Percentiles rank a stretch among this genome's conserved stretches.
Conservation (phyloP, 2,113 vertebrate species). For the Leucoraja erinaceus region DNA sequence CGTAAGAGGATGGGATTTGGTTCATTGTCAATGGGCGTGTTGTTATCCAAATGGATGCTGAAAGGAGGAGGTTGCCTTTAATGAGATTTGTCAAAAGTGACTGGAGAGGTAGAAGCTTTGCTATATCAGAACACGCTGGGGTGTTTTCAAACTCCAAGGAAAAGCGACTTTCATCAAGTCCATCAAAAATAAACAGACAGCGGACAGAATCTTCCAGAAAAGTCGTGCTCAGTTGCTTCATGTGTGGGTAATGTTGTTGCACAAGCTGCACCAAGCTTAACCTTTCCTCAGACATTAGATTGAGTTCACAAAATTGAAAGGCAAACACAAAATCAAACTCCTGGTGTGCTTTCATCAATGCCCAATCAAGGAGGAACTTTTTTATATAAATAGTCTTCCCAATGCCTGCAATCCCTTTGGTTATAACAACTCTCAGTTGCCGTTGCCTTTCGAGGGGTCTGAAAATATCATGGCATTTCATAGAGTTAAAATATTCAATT, state of each 20-base stretch:
- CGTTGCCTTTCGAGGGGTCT: background rate
- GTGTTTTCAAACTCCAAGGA: slow-evolving; percentile 52
- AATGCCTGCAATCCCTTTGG: slow-evolving; percentile 24
- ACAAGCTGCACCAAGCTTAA: slow-evolving; percentile 50
- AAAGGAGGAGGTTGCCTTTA: background rate
- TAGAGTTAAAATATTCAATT: background rate
- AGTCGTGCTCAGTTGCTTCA: slow-evolving; percentile 45
- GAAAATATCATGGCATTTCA: background rate
- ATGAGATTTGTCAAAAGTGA: slow-evolving; percentile 40
- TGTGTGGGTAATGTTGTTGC: slow-evolving; percentile 41
- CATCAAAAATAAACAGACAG: slow-evolving; percentile 57
- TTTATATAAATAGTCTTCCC: slow-evolving; percentile 18
- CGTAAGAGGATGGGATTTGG: slow-evolving; percentile 48
- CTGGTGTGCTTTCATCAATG: slow-evolving; percentile 45
- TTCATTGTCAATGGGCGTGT: slow-evolving; percentile 42
- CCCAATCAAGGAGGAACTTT: slow-evolving; percentile 51
- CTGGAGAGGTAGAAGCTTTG: slow-evolving; percentile 39
- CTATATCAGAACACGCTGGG: slow-evolving; percentile 42
- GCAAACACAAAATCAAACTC: slow-evolving; percentile 53
- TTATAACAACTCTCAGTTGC: background rate
- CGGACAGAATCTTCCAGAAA: slow-evolving; percentile 43
- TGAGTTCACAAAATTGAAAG: slow-evolving; percentile 49
- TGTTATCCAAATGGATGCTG: slow-evolving; percentile 28
- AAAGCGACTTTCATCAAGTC: slow-evolving; percentile 51
- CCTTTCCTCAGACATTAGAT: slow-evolving; percentile 40